Percentiles rank a stretch among this genome's conserved stretches.
These are phyloP conservation scores for Tetragonisca angustula DNA, from an alignment of 2,888 invertebrate species.

Conservation along the genomic window DNA sequence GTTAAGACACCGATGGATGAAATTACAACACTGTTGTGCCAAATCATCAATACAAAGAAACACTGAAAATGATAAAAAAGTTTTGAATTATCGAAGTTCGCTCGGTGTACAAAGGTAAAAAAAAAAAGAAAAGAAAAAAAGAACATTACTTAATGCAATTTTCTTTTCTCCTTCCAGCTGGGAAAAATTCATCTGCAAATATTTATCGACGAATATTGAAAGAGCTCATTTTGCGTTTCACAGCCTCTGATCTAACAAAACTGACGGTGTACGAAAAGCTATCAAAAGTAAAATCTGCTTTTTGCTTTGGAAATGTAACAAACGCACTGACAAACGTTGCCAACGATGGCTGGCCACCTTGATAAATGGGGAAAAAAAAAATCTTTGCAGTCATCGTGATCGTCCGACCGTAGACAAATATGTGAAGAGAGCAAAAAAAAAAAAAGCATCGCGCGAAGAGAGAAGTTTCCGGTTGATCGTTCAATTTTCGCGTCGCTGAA, in stretches of 20 bases:
- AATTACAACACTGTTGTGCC: background rate
- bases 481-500: background rate
- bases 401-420: constrained; percentile 64
- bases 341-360: constrained; percentile 49
- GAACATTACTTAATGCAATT: no score
- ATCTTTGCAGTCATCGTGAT: constrained; percentile 59
- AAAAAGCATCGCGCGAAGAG: background rate
- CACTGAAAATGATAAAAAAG: background rate
- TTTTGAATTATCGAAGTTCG: background rate
- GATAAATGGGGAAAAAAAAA: constrained; percentile 58
- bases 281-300: background rate
- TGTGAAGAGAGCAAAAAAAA: background rate
- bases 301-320: constrained; percentile 32
- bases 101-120: background rate
- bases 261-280: background rate
- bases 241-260: background rate
- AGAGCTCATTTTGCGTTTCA: no score
- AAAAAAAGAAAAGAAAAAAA: background rate
- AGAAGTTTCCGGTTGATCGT: background rate
- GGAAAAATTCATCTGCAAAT: no score
- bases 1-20: background rate
- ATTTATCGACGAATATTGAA: no score
- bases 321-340: constrained; percentile 58
- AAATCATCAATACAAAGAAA: background rate
- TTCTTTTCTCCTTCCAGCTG: no score